Percentiles rank a stretch among this genome's conserved stretches.
These are phyloP conservation scores for Latrodectus elegans DNA, from an alignment of 2,888 invertebrate species.

Conservation along the genomic window DNA sequence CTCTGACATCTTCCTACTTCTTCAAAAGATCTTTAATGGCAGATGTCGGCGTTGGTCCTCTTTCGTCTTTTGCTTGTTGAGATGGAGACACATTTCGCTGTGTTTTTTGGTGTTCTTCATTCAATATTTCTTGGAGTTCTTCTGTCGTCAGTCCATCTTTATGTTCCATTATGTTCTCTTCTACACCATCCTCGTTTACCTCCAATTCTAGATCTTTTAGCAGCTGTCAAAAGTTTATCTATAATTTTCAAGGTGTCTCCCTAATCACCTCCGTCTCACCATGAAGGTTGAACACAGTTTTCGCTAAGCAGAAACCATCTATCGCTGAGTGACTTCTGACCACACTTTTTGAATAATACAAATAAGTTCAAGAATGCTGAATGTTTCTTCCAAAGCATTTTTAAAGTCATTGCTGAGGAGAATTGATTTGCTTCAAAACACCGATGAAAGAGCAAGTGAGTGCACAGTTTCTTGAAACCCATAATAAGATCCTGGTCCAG, in stretches of 20 bases:
- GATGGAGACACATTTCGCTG: conserved; percentile 10
- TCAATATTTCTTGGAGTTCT: background rate
- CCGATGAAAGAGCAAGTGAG: too few relatives aligned
- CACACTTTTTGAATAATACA: too few relatives aligned
- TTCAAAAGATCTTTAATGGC: conserved; percentile 13
- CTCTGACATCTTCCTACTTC: conserved; percentile 24
- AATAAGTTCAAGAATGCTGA: too few relatives aligned
- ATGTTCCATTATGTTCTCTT: conserved; percentile 24
- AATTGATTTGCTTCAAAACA: too few relatives aligned
- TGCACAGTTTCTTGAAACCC: too few relatives aligned
- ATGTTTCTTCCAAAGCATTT: too few relatives aligned
- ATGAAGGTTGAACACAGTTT: background rate
- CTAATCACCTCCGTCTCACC: conserved; percentile 7
- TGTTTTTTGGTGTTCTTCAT: conserved; percentile 35
- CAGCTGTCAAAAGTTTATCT: conserved; percentile 6
- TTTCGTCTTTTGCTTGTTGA: background rate
- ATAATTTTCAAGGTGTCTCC: conserved; percentile 11
- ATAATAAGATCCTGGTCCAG: too few relatives aligned
- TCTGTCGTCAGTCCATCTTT: conserved; percentile 24
- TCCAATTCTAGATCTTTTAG: background rate
- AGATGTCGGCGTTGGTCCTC: background rate
- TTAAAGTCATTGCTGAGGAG: too few relatives aligned
- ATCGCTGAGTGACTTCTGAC: too few relatives aligned
- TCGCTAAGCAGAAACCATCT: too few relatives aligned
- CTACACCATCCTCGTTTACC: background rate